Evolutionary conservation across 2,797 vertebrate genomes (phyloP), one percentile per base, ranked within the genome.

Genomic region (Rhynchotus rufescens): DNA sequence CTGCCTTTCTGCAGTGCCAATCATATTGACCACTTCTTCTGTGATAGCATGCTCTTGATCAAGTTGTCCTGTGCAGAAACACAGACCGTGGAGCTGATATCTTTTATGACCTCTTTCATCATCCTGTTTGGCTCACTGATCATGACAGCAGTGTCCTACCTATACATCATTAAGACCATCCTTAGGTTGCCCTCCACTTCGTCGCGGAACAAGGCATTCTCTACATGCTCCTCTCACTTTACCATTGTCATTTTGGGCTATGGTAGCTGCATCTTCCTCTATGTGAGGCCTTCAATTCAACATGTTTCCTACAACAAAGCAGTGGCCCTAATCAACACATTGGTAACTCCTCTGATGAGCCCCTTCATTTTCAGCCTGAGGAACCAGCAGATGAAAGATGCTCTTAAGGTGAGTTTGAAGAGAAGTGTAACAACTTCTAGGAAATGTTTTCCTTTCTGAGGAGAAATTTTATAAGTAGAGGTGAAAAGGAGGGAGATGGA

Each of bases 281-380:
- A 96, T 11, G 42, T 97, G 68, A 47, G 75, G 15, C 75, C 94
- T 3, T 93, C 89, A 60, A 92, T 89, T 19, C 44, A 38, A 15
- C 75, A 88, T 4, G 51, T 94, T 34, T 90, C 94, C 30, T 66
- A 84, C 9, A 96, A 88, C 82, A 96, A 97, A 72, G 32, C 90
- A 12, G 90, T 96, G 62, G 95, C 96, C 5, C 74, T 97, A 71
- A 84, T 97, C 45, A 97, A 96, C 64, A 96, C 94, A 1, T 61
- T 96, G 40, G 85, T 97, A 52, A 96, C 94, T 12, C 95, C 91
- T 2, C 19, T 95, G 64, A 66, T 96, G 66, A 96, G 95, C 36
- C 96, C 95, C 26, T 96, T 97, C 79, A 96, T 97, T 54, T 97
- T 96, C 52, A 96, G 91, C 30, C 89, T 97, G 65, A 96, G 92